These are phyloP conservation scores for Drosophila tanythrix DNA, from an alignment of 2,888 invertebrate species.

Conservation along the genomic window DNA sequence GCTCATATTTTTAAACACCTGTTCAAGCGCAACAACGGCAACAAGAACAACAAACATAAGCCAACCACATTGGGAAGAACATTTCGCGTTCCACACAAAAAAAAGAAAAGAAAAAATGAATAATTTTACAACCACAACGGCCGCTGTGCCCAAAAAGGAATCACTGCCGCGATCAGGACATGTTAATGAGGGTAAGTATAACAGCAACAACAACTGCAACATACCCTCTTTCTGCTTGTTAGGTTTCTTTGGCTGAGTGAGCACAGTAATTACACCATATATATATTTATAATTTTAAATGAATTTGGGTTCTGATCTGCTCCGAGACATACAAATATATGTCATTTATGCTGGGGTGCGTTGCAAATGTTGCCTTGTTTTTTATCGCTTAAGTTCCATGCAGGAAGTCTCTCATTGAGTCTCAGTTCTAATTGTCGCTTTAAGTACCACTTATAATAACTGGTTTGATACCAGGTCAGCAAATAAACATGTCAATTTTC, in stretches of 20 bases:
- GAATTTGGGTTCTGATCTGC: constrained; percentile 24
- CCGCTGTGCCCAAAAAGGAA: constrained; percentile 85
- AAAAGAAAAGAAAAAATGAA: constrained; percentile 67
- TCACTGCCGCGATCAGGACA: constrained; percentile 88
- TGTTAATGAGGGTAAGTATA: constrained; percentile 86
- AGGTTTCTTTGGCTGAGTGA: constrained; percentile 37
- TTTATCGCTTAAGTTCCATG: not conserved
- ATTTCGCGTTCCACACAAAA: constrained; percentile 10
- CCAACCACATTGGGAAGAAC: constrained; percentile 17
- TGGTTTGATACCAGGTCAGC: not conserved
- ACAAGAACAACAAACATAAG: constrained; percentile 20
- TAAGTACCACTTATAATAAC: constrained; percentile 9
- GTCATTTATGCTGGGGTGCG: constrained; percentile 48
- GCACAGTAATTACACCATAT: constrained; percentile 22
- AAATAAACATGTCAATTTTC: not conserved
- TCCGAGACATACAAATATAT: constrained; percentile 12
- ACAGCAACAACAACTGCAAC: constrained; percentile 17
- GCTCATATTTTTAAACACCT: constrained; percentile 71
- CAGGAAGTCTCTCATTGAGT: constrained; percentile 46
- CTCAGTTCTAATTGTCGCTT: constrained; percentile 32
- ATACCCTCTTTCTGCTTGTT: constrained; percentile 28
- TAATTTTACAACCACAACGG: constrained; percentile 83
- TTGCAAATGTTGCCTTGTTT: constrained; percentile 23
- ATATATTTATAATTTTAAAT: constrained; percentile 37
- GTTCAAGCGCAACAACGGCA: constrained; percentile 50